Evolutionary conservation across 2,888 invertebrate species (phyloP), one percentile per base, ranked within the genome.

Genomic region (Petrolisthes cinctipes): DNA sequence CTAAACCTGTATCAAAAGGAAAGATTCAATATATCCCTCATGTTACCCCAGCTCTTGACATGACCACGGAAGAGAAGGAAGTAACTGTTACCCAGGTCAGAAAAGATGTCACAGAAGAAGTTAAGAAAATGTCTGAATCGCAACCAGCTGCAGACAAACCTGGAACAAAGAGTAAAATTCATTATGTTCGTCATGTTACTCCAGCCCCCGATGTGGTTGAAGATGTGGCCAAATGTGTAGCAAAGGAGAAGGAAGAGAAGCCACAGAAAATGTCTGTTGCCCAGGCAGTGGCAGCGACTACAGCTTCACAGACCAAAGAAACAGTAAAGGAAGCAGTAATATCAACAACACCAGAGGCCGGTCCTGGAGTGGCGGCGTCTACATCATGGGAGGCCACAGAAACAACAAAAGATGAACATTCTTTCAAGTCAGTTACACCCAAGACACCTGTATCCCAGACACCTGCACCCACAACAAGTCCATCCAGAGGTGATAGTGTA

Each of bases 181-280:
- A 80, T 6, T 80, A 80, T 80, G 80, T 75, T 51, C 75, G 37
- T 37, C 75, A 11, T 53, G 79, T 61, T 54, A 54, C 51, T 14
- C n/a, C 71, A 54, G 57, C 54, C 37, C 53, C 73, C 23, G 71
- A 73, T 6, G 73, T 56, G 4, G 51, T 51, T 37, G 37, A 37
- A 9, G 20, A 75, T 23, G 23, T 37, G 9, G 7, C 37, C 37
- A 37, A 37, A 37, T 37, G 37, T 37, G 37, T 37, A 37, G 37
- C 0, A 57, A 82, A 68, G 68, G 23, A 51, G 51, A 11, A 4
- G 37, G 4, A 66, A 9, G 37, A 82, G 57, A 61, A 51, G 3
- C 14, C 37, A 37, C 0, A 37, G 37, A 37, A 37, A 37, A 37
- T 37, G 37, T 37, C 37, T 37, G 37, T 37, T 37, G 37, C 37